These are phyloP conservation scores for Coregonus sp. DNA, from an alignment of 2,797 vertebrate species.

Conservation along the genomic window DNA sequence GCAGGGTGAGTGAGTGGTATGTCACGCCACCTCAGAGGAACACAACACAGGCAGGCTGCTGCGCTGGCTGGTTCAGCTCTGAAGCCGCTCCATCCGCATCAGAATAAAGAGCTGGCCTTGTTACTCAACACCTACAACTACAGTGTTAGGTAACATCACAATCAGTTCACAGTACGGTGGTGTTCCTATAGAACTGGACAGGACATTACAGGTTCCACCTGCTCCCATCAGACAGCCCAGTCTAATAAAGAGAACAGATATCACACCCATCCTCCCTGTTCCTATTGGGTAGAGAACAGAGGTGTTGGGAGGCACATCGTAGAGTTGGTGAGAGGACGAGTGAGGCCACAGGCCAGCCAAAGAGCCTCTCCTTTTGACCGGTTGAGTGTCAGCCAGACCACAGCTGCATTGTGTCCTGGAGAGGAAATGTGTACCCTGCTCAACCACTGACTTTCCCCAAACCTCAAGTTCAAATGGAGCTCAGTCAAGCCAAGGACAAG, in stretches of 20 bases:
- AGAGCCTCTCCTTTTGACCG: neutral
- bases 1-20: neutral
- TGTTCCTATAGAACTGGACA: neutral
- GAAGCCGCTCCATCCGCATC: neutral
- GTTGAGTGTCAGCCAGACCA: neutral
- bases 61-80: neutral
- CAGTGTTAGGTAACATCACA: neutral
- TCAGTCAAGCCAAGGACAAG: neutral
- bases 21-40: neutral
- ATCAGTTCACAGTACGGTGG: neutral
- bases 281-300: neutral
- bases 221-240: neutral
- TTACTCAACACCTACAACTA: neutral
- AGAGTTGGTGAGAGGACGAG: neutral
- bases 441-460: neutral
- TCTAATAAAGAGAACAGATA: neutral
- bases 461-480: neutral
- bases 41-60: neutral
- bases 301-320: neutral
- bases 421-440: neutral
- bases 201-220: neutral
- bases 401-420: neutral
- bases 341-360: neutral
- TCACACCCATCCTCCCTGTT: neutral
- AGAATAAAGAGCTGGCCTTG: conserved; percentile 1